Conservation (phyloP, 2,888 invertebrate genomes). For the Podabrus alpinus region DNA sequence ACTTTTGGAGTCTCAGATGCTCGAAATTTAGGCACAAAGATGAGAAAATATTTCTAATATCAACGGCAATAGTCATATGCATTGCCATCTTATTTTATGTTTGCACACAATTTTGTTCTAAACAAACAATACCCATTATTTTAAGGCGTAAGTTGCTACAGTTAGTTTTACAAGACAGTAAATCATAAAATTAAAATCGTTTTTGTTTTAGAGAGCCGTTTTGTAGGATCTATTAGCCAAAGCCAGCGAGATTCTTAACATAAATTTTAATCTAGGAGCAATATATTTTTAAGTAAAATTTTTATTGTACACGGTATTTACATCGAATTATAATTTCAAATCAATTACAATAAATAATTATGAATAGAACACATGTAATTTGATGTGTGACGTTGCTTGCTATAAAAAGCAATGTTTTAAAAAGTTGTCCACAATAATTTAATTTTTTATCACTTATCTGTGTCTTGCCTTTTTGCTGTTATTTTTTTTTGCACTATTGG, state of each 20-base stretch:
- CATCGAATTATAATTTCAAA: not conserved
- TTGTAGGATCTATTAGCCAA: slow-evolving; percentile 37
- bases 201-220: slow-evolving; percentile 50
- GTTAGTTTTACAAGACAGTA: no score
- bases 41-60: slow-evolving; percentile 62
- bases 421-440: not conserved
- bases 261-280: not conserved
- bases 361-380: not conserved
- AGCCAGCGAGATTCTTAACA: not conserved
- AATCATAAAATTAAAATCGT: not conserved
- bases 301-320: not conserved
- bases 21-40: slow-evolving; percentile 61
- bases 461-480: slow-evolving; percentile 82
- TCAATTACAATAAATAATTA: slow-evolving; percentile 1
- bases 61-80: slow-evolving; percentile 58
- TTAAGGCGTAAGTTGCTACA: slow-evolving; percentile 48
- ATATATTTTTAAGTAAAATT: not conserved
- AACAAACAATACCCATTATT: slow-evolving; percentile 47
- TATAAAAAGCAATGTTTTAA: not conserved
- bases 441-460: slow-evolving; percentile 62
- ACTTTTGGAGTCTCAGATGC: slow-evolving; percentile 67
- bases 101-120: slow-evolving; percentile 56
- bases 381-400: not conserved
- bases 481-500: slow-evolving; percentile 70
- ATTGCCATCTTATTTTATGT: slow-evolving; percentile 64